Evolutionary conservation across 2,888 invertebrate species (phyloP).

Genomic region (Rhaphigaster nebulosa): DNA sequence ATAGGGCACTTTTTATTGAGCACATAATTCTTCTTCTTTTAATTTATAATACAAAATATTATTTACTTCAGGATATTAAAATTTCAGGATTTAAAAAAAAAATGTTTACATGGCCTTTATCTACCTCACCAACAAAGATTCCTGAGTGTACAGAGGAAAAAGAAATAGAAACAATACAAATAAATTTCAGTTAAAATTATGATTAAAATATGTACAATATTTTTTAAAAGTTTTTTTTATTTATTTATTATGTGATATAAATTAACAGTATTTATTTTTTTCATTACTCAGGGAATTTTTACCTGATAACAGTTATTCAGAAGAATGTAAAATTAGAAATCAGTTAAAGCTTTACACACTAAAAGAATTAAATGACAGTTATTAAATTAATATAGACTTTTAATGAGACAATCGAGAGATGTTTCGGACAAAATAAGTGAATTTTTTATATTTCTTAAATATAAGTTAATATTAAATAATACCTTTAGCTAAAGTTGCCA

Average conservation of each 20-base stretch:
- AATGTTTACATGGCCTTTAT: not conserved
- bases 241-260: not conserved
- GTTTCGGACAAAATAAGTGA: not conserved
- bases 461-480: not conserved
- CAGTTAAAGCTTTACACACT: not conserved
- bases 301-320: not conserved
- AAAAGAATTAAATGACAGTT: not conserved
- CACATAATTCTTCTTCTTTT: not conserved
- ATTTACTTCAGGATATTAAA: not conserved
- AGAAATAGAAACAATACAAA: not conserved
- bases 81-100: not conserved
- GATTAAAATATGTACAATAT: not conserved
- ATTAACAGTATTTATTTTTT: not conserved
- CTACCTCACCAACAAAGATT: not conserved
- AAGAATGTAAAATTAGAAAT: not conserved
- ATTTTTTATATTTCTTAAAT: not conserved
- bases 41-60: not conserved
- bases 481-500: slow-evolving; percentile 47
- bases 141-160: not conserved
- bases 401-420: not conserved
- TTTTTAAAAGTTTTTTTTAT: not conserved
- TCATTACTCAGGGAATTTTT: not conserved
- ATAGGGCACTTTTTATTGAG: not conserved
- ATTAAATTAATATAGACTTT: not conserved
- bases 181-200: not conserved